Evolutionary conservation across 2,888 invertebrate species (phyloP).

Genomic region (Lobophora halterata): DNA sequence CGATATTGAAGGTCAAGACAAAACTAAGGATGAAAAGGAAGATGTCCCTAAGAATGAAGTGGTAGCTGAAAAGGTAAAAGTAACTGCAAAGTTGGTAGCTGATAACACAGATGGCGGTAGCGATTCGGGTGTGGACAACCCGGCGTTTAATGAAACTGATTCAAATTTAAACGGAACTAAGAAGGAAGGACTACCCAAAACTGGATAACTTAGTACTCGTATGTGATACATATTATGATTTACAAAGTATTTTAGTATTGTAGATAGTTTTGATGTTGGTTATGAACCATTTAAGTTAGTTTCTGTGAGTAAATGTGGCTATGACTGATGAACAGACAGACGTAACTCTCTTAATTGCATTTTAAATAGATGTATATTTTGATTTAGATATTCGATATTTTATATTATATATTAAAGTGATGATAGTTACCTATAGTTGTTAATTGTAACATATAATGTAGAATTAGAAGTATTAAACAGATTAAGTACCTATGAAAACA

Average conservation of each 20-base stretch:
- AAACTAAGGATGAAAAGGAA: slow-evolving; percentile 44
- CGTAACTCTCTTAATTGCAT: slow-evolving; percentile 10
- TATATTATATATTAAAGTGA: slow-evolving; percentile 22
- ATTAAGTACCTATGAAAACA: background rate
- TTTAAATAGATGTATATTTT: slow-evolving; percentile 13
- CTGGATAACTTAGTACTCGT: slow-evolving; percentile 14
- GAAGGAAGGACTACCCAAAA: slow-evolving; percentile 39
- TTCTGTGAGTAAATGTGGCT: slow-evolving; percentile 4
- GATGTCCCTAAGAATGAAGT: slow-evolving; percentile 52
- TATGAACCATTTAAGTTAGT: slow-evolving; percentile 13
- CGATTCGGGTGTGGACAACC: slow-evolving; percentile 73
- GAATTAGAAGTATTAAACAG: slow-evolving; percentile 5
- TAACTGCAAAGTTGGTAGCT: slow-evolving; percentile 39
- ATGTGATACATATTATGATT: slow-evolving; percentile 18
- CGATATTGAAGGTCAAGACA: slow-evolving; percentile 60
- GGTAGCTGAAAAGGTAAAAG: slow-evolving; percentile 29
- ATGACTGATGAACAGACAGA: slow-evolving; percentile 14
- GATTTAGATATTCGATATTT: slow-evolving; percentile 9
- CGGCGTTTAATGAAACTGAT: slow-evolving; percentile 64
- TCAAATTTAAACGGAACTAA: slow-evolving; percentile 38
- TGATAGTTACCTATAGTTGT: slow-evolving; percentile 20
- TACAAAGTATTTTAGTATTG: slow-evolving; percentile 9
- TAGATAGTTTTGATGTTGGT: slow-evolving; percentile 7
- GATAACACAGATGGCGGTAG: slow-evolving; percentile 71
- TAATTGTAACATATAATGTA: slow-evolving; percentile 7